These are phyloP conservation scores for Crenuchus spilurus DNA, from an alignment of 2,797 vertebrate species.

Conservation along the genomic window DNA sequence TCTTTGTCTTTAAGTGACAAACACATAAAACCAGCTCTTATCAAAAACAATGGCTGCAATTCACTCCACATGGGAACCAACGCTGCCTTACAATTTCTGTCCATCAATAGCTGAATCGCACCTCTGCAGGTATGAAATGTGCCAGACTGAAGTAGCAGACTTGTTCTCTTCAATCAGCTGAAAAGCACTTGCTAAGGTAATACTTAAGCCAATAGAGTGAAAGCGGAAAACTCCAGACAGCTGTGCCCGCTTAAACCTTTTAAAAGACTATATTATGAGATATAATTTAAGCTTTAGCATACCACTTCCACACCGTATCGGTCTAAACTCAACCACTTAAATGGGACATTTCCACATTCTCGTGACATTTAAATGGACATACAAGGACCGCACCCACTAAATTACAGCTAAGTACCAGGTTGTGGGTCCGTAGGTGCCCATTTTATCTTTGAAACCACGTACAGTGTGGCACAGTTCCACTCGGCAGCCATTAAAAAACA, in stretches of 20 bases:
- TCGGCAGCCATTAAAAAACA: slow-evolving; percentile 2
- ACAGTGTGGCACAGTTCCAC: background rate
- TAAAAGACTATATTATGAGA: background rate
- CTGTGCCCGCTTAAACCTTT: background rate
- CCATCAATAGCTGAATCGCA: background rate
- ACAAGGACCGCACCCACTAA: background rate
- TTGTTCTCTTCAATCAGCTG: background rate
- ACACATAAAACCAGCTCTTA: background rate
- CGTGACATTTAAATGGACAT: background rate
- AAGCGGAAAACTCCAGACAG: background rate
- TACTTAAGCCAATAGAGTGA: background rate
- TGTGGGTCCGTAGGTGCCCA: background rate
- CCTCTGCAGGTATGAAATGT: background rate
- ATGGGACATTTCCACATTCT: background rate
- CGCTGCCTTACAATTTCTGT: background rate
- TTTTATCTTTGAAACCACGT: background rate
- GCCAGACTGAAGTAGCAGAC: background rate
- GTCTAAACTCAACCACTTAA: background rate
- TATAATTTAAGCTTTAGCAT: background rate
- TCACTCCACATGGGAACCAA: background rate
- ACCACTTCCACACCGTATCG: background rate
- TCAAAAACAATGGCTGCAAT: background rate
- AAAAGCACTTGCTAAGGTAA: background rate
- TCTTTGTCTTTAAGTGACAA: background rate
- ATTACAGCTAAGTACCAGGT: background rate